Percentiles rank a stretch among this genome's conserved stretches.
Conservation (phyloP, 2,113 vertebrate species). For the Shinisaurus crocodilurus region DNA sequence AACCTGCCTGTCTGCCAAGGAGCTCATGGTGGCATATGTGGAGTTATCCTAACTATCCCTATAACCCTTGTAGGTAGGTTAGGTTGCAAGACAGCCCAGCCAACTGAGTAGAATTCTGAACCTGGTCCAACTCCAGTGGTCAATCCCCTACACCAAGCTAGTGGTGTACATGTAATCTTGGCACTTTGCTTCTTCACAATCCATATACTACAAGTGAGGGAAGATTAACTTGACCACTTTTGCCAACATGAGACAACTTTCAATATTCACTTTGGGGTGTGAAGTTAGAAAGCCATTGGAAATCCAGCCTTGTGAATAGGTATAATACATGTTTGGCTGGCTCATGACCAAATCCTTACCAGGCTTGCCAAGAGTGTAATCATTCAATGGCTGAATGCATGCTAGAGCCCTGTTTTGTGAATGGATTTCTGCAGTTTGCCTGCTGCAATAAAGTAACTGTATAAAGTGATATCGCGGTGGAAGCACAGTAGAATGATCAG, state of each 20-base stretch:
- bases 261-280: neutral
- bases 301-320: neutral
- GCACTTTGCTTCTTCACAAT: neutral
- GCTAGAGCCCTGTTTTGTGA: neutral
- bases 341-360: neutral
- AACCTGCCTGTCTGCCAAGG: neutral
- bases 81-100: neutral
- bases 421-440: neutral
- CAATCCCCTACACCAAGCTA: neutral
- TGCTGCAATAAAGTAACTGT: neutral
- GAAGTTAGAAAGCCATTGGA: neutral
- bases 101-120: neutral
- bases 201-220: neutral
- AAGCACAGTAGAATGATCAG: constrained; percentile 26
- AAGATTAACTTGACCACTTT: neutral
- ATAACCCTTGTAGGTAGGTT: neutral
- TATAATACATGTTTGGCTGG: neutral
- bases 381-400: neutral
- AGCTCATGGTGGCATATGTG: neutral
- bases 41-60: neutral
- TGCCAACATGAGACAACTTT: neutral
- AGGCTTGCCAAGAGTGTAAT: neutral
- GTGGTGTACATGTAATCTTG: neutral
- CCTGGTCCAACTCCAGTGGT: neutral
- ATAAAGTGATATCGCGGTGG: neutral